A percentile compares a stretch with the other conserved stretches of the same genome.
These are phyloP conservation scores for Drosophila pullipes DNA, from an alignment of 2,888 invertebrate genomes.

Conservation along the genomic window DNA sequence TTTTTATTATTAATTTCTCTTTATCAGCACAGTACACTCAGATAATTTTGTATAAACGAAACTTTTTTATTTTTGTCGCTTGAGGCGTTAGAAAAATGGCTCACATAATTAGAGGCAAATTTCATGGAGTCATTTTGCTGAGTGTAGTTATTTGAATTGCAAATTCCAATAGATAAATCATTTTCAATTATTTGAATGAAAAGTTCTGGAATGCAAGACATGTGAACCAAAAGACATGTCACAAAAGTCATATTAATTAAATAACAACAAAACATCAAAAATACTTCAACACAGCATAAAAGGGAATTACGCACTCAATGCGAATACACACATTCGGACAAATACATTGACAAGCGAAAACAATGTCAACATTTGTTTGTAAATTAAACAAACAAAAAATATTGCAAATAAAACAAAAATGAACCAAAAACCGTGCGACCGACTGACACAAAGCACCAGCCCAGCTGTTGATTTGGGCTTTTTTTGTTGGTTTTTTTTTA, in stretches of 20 bases:
- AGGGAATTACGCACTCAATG: constrained; percentile 30
- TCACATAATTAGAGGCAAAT: neutral
- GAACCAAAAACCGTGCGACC: constrained; percentile 40
- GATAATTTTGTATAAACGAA: neutral
- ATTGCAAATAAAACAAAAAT: constrained; percentile 34
- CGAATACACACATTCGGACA: constrained; percentile 6
- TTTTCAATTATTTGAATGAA: constrained; percentile 38
- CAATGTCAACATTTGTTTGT: constrained; percentile 39
- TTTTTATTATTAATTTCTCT: constrained; percentile 24
- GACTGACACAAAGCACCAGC: constrained; percentile 29
- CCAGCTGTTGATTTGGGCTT: constrained; percentile 38
- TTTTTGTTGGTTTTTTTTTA: neutral
- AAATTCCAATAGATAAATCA: constrained; percentile 38
- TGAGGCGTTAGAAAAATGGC: neutral
- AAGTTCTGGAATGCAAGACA: constrained; percentile 18
- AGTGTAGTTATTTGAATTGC: constrained; percentile 12
- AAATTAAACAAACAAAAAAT: constrained; percentile 49
- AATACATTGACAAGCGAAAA: constrained; percentile 28
- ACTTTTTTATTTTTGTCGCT: neutral
- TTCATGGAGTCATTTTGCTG: neutral
- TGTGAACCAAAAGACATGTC: neutral
- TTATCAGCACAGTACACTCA: constrained; percentile 12
- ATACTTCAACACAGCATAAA: constrained; percentile 35
- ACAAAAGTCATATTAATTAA: constrained; percentile 9
- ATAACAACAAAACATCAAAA: constrained; percentile 28